A percentile compares a stretch with the other conserved stretches of the same genome.
Conservation (phyloP, 2,888 invertebrate species). For the Tetheella fluctuosa region DNA sequence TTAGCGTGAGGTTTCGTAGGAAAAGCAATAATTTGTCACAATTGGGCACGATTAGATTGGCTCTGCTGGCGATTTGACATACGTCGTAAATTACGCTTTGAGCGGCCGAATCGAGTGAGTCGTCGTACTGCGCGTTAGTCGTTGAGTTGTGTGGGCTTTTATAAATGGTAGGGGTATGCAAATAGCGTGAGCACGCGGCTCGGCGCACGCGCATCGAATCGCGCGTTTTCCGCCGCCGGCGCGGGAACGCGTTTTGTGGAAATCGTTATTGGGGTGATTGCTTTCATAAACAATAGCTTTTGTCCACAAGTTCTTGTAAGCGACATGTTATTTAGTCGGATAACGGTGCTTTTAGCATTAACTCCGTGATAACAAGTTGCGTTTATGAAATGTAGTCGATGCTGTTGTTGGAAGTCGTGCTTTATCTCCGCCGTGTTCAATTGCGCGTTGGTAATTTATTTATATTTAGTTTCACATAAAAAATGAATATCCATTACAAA, state of each 20-base stretch:
- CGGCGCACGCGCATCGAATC: constrained; percentile 82
- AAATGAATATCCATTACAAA: not conserved
- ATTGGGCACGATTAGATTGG: constrained; percentile 83
- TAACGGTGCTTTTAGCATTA: constrained; percentile 62
- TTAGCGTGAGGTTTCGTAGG: constrained; percentile 79
- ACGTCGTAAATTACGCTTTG: constrained; percentile 78
- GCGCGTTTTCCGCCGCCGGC: constrained; percentile 76
- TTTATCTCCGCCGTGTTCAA: constrained; percentile 42
- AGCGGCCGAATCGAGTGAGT: constrained; percentile 65
- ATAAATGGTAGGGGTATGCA: constrained; percentile 62
- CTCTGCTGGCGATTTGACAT: constrained; percentile 80
- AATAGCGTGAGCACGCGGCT: constrained; percentile 65
- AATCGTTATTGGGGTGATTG: constrained; percentile 84
- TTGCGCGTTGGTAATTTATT: constrained; percentile 35
- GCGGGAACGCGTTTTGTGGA: constrained; percentile 76
- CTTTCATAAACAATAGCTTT: constrained; percentile 83
- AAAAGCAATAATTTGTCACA: constrained; percentile 84
- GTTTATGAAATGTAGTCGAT: constrained; percentile 50
- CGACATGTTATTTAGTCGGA: constrained; percentile 65
- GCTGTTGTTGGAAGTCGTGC: constrained; percentile 46
- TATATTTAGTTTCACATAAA: constrained; percentile 28
- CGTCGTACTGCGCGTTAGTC: constrained; percentile 37
- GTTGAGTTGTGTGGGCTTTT: constrained; percentile 43
- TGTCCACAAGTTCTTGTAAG: constrained; percentile 73
- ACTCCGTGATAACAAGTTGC: constrained; percentile 54